These are phyloP conservation scores for Malurus cyaneus DNA, from an alignment of 2,113 vertebrate genomes.

Conservation along the genomic window DNA sequence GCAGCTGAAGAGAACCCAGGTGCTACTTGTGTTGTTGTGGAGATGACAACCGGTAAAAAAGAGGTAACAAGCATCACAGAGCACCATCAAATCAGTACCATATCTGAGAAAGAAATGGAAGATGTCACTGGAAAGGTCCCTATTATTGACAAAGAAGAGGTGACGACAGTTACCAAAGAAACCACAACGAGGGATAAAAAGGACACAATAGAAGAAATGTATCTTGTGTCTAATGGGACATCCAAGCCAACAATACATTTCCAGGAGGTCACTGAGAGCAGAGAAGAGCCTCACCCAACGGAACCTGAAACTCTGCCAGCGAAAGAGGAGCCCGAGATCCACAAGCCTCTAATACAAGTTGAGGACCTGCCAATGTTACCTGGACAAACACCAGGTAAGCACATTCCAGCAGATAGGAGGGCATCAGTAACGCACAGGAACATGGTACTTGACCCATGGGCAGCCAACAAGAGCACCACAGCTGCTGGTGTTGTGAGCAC, in stretches of 20 bases:
- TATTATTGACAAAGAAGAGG: not conserved
- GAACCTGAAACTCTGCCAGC: not conserved
- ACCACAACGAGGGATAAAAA: conserved; percentile 25
- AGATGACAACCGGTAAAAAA: not conserved
- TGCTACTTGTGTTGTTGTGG: not conserved
- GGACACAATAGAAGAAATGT: conserved; percentile 44
- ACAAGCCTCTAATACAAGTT: not conserved
- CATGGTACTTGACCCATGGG: fast-evolving
- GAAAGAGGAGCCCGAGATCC: not conserved
- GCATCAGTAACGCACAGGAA: not conserved
- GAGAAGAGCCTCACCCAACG: not conserved
- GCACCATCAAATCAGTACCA: not conserved
- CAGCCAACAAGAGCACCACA: not conserved
- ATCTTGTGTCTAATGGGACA: conserved; percentile 33
- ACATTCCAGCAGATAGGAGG: not conserved
- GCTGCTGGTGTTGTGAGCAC: not conserved
- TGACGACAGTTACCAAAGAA: not conserved
- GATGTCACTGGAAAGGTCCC: not conserved
- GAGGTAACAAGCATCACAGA: not conserved
- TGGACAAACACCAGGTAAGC: conserved; percentile 8
- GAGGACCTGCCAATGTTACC: not conserved
- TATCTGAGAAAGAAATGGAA: not conserved
- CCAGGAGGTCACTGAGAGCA: not conserved
- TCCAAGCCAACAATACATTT: conserved; percentile 34
- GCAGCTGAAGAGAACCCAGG: not conserved